Percentiles rank a stretch among this genome's conserved stretches.
Conservation (phyloP, 2,797 vertebrate genomes). For the Syngnathus acus region DNA sequence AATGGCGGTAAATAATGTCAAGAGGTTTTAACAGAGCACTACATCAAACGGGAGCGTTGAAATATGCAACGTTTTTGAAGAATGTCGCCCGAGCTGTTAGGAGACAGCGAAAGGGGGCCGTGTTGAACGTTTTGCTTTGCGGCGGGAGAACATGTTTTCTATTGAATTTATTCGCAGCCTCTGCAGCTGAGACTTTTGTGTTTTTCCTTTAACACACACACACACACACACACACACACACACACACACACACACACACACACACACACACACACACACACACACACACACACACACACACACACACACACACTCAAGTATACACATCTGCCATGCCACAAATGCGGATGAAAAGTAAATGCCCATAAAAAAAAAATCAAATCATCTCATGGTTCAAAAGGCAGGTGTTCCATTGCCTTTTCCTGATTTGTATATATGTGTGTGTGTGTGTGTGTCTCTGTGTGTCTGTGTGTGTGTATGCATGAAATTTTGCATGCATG, state of each 20-base stretch:
- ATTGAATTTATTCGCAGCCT: slow-evolving; percentile 37
- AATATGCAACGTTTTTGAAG: slow-evolving; percentile 11
- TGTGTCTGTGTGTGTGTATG: background rate
- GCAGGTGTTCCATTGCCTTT: slow-evolving; percentile 38
- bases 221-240: slow-evolving; percentile 4
- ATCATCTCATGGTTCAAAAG: slow-evolving; percentile 40
- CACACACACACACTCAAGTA: slow-evolving; percentile 2
- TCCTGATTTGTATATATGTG: background rate
- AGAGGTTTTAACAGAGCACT: slow-evolving; percentile 7
- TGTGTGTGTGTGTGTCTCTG: background rate
- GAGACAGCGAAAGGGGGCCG: background rate
- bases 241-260: slow-evolving; percentile 6
- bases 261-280: slow-evolving; percentile 6
- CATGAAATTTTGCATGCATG: background rate
- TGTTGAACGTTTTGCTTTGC: slow-evolving; percentile 19
- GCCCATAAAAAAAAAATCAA: slow-evolving; percentile 42
- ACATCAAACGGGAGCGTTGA: background rate
- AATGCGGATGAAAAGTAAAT: slow-evolving; percentile 43
- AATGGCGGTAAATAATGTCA: slow-evolving; percentile 2
- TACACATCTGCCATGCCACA: background rate
- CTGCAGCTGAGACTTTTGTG: slow-evolving; percentile 40
- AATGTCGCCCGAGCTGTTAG: slow-evolving; percentile 17
- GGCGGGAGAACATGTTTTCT: slow-evolving; percentile 33
- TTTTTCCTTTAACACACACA: slow-evolving; percentile 8
- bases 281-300: slow-evolving; percentile 6